Conservation (phyloP, 2,888 invertebrate genomes). For the Epicampocera succincta region DNA sequence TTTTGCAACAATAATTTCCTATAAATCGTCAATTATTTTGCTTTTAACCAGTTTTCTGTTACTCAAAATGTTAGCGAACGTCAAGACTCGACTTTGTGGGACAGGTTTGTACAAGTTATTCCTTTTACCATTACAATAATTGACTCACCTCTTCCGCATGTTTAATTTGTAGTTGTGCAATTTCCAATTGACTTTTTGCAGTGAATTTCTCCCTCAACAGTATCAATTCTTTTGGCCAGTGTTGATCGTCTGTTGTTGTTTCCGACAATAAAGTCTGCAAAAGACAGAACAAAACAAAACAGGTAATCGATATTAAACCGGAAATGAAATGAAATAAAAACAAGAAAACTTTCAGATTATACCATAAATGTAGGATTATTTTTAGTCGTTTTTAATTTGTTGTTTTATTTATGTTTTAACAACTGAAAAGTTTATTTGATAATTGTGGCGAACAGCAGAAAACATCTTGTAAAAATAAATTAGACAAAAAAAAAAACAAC, state of each 20-base stretch:
- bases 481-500: too few relatives aligned
- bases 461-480: too few relatives aligned
- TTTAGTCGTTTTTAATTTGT: conserved; percentile 32
- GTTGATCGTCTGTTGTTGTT: conserved; percentile 86
- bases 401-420: conserved; percentile 29
- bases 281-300: conserved; percentile 31
- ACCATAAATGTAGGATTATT: conserved; percentile 12
- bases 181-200: conserved; percentile 85
- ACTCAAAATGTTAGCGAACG: too few relatives aligned
- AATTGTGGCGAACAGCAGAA: not conserved
- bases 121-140: not conserved
- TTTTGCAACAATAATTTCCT: too few relatives aligned
- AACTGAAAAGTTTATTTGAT: conserved; percentile 25
- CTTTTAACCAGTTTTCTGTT: too few relatives aligned
- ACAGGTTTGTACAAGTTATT: too few relatives aligned
- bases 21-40: too few relatives aligned
- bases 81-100: too few relatives aligned
- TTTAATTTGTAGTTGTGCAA: conserved; percentile 83
- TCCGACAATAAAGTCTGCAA: conserved; percentile 87
- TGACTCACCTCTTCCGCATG: conserved; percentile 85
- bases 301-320: conserved; percentile 69
- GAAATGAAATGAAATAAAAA: conserved; percentile 83
- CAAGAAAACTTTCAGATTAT: not conserved
- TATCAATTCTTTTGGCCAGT: conserved; percentile 89
- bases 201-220: conserved; percentile 88